Percentiles rank a stretch among this genome's conserved stretches.
Conservation (phyloP, 1,140 invertebrate species). For the Bombus balteatus region DNA sequence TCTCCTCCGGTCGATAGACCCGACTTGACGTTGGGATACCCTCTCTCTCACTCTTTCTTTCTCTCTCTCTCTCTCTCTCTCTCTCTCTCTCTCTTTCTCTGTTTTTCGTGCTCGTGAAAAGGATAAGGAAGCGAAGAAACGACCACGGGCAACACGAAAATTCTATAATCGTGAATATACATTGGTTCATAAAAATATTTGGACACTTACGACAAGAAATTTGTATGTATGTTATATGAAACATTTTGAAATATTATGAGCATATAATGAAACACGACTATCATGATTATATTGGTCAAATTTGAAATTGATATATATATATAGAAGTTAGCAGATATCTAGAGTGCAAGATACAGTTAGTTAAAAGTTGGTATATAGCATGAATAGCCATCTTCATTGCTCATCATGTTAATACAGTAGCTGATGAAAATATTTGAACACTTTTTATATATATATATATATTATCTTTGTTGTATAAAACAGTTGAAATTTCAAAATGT, state of each 20-base stretch:
- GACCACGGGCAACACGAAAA: conserved; percentile 9
- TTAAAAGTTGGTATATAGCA: no score
- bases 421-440: no score
- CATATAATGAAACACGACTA: not conserved
- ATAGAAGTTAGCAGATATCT: no score
- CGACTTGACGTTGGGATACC: conserved; percentile 45
- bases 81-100: not conserved
- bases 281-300: not conserved
- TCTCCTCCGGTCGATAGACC: conserved; percentile 64
- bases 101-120: not conserved
- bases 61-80: not conserved
- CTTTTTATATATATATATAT: no score
- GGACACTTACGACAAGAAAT: not conserved
- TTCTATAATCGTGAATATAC: not conserved
- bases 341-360: no score
- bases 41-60: not conserved
- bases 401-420: no score
- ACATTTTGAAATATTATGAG: not conserved
- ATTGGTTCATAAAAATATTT: not conserved
- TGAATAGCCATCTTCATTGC: no score
- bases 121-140: not conserved
- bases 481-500: no score
- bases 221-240: not conserved
- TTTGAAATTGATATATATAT: no score
- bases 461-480: no score